phyloP scores from a whole-genome alignment of 2,797 vertebrate species.

The Liasis olivaceus region DNA sequence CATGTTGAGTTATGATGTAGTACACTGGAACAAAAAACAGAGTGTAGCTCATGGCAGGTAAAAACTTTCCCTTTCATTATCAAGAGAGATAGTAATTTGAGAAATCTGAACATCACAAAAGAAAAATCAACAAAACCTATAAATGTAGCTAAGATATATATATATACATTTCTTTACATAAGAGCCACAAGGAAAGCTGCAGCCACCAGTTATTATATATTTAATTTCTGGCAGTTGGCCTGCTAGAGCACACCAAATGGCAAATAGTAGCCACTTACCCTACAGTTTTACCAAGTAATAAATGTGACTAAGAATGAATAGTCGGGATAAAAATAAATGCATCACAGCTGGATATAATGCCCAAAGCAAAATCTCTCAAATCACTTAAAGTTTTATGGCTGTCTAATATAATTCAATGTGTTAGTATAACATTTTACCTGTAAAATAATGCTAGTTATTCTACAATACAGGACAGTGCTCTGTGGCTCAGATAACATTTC shows the following conservation, averaged over 20 bases:
- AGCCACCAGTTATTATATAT: slow-evolving; percentile 39
- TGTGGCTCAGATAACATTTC: not conserved
- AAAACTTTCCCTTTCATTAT: slow-evolving; percentile 48
- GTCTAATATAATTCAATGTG: slow-evolving; percentile 32
- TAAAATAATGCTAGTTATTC: slow-evolving; percentile 22
- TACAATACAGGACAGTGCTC: not conserved
- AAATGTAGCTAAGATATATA: slow-evolving; percentile 47
- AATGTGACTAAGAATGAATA: slow-evolving; percentile 33
- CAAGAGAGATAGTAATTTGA: slow-evolving; percentile 46
- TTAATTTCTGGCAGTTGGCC: slow-evolving; percentile 53
- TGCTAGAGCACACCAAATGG: slow-evolving; percentile 31
- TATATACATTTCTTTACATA: slow-evolving; percentile 36
- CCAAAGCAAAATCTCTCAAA: slow-evolving; percentile 29
- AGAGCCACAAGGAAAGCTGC: slow-evolving; percentile 45
- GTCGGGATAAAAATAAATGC: slow-evolving; percentile 40
- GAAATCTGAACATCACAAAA: slow-evolving; percentile 32
- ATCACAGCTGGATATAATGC: slow-evolving; percentile 35
- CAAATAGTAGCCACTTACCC: slow-evolving; percentile 20
- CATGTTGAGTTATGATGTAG: slow-evolving; percentile 45
- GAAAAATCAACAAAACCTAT: slow-evolving; percentile 34
- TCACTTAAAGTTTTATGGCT: slow-evolving; percentile 4
- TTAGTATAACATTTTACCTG: slow-evolving; percentile 33
- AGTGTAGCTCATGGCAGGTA: slow-evolving; percentile 38
- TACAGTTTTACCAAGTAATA: slow-evolving; percentile 23
- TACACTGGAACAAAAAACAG: slow-evolving; percentile 21